These are phyloP conservation scores for Lathamus discolor DNA, from an alignment of 2,113 vertebrate genomes.

Conservation along the genomic window DNA sequence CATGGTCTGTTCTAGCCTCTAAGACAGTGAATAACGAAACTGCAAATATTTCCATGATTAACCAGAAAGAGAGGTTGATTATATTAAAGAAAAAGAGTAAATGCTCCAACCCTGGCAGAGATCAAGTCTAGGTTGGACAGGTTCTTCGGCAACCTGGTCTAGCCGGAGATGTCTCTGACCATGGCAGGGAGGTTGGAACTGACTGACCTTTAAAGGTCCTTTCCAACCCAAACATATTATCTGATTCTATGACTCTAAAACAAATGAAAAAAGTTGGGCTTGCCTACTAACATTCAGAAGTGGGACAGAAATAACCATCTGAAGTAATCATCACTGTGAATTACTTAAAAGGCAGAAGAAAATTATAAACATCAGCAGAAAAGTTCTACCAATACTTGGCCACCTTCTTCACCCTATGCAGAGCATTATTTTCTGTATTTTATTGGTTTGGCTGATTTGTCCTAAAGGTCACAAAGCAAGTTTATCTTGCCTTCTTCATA, in stretches of 20 bases:
- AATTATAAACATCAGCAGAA: not conserved
- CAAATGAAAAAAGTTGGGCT: not conserved
- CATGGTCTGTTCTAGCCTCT: not conserved
- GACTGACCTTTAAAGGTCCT: not conserved
- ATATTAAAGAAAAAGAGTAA: not conserved
- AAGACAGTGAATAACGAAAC: not conserved
- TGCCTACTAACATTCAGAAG: not conserved
- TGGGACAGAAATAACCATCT: not conserved
- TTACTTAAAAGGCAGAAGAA: not conserved
- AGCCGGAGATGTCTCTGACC: not conserved
- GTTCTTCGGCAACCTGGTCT: not conserved
- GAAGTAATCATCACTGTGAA: not conserved
- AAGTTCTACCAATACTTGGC: not conserved
- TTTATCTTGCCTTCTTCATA: not conserved
- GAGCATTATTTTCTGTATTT: not conserved
- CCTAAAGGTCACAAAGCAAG: not conserved
- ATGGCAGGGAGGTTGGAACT: not conserved
- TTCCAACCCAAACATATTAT: not conserved
- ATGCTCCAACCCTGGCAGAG: not conserved
- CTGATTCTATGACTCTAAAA: not conserved
- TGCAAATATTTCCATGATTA: not conserved
- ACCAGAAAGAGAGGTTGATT: not conserved
- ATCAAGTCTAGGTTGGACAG: not conserved
- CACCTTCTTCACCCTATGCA: not conserved
- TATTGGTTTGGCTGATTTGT: not conserved